Base-by-base conservation (phyloP, 1,140 invertebrate species). In the Pseudomyrmex sp. region DNA sequence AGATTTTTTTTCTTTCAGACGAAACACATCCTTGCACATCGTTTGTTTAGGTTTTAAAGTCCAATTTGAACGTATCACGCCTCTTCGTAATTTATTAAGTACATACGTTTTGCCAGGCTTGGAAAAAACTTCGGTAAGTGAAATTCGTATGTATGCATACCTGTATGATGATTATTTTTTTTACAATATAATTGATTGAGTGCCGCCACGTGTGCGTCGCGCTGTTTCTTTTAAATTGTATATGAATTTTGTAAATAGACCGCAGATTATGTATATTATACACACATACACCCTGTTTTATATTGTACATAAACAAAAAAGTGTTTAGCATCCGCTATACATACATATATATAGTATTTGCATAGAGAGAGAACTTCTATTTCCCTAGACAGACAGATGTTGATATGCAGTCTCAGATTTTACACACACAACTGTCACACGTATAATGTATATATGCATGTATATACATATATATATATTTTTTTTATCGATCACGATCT, bases 401-500 rank as follows among this genome's bases (percentile, higher is more conserved):
- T 50, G 35, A 12, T 54, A 23, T 3, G 46, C 26, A 15, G 62
- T n/a, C 35, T 46, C 15, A 52, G 54, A 73, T 73, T 73, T 54
- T 73, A 46, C 35, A 59, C 20, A 46, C 10, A 76, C 63, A 75
- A 12, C 35, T 12, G 20, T 68, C 68, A 77, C 48, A 75, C 46
- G 50, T 48, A 77, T n/a, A n/a, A 46, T 65, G 12, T 63, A 63
- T 23, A 61, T 85, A 83, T 50, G 52, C 69, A 86, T 56, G 80
- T 69, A 85, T 68, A 58, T n/a, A 61, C 59, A 44, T 85, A 86
- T 83, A 88, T 79, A 89, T 88, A 88, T 84, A 82, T 89, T 66
- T 87, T 88, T 89, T 88, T 85, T 90, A 89, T 82, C 68, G 13
- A 88, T 80, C 73, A 87, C 77, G 89, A 85, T 87, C 85, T 87